Evolutionary conservation across 2,113 vertebrate genomes (phyloP), one percentile per base, ranked within the genome.

Genomic region (Geococcyx californianus): DNA sequence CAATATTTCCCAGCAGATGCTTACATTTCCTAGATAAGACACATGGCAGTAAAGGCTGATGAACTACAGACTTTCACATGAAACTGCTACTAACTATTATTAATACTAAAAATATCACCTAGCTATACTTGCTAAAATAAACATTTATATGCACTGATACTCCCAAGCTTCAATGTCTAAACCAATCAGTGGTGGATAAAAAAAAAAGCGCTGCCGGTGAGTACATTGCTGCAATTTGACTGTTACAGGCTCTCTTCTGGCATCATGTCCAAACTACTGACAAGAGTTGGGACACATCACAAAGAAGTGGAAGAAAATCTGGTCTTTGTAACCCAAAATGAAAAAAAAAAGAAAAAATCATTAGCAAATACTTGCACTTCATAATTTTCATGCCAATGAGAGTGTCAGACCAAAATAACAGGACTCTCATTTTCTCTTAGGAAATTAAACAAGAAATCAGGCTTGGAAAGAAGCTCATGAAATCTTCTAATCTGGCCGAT

Each of bases 1-100:
- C 52, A 59, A 64, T 54, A 82, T 63, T 72, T 36, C 77, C 55
- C 10, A 0, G 36, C 81, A 94, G 81, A 47, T 7, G 2, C 77
- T 84, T 59, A 51, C 54, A n/a, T 60, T 93, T 80, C 68, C 28
- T 7, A 95, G 92, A 93, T 90, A 92, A 93, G 88, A 90, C 34
- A 60, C 31, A 1, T 0, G 28, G 40, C 82, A 15, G 44, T 3
- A 4, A 66, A 69, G 75, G 75, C 67, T 69, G 90, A 94, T 59
- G 82, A 82, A 87, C 85, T 28, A 4, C 82, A 88, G 85, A 15
- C 88, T 88, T 90, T 36, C 60, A 11, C 63, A 11, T 8, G 62
- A 26, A 89, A 34, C 68, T 79, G 8, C 59, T 52, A 13, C 62
- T 29, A 73, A 24, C 92, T 84, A 13, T 82, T 7, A 62, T 47